Conservation (phyloP, 2,113 vertebrate species). For the Marcusenius ussheri region DNA sequence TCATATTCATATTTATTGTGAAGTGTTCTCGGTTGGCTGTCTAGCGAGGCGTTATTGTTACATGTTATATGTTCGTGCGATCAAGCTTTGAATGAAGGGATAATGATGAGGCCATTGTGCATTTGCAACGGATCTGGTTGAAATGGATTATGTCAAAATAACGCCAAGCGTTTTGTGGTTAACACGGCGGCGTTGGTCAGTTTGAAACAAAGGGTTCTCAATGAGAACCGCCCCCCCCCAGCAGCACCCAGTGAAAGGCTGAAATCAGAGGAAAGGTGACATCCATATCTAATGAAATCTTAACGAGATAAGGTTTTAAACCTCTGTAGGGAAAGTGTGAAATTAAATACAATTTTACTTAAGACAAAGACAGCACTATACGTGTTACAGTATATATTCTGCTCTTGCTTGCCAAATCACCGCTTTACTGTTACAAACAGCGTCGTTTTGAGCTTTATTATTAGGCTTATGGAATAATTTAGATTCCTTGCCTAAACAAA, state of each 20-base stretch:
- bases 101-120: constrained; percentile 23
- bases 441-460: neutral
- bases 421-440: neutral
- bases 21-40: neutral
- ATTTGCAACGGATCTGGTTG: constrained; percentile 11
- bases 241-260: neutral
- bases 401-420: neutral
- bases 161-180: neutral
- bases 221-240: constrained; percentile 6
- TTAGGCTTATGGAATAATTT: neutral
- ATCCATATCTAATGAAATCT: neutral
- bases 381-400: neutral
- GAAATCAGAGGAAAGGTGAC: neutral
- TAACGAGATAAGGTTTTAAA: neutral
- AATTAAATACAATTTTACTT: neutral
- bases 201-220: constrained; percentile 19
- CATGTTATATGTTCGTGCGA: neutral
- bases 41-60: neutral
- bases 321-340: neutral
- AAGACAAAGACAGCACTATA: neutral
- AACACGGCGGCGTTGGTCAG: neutral
- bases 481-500: neutral
- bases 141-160: constrained; percentile 5
- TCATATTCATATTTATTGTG: neutral
- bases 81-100: neutral